phyloP scores from a whole-genome alignment of 2,113 vertebrate species.

The Thomomys bottae region DNA sequence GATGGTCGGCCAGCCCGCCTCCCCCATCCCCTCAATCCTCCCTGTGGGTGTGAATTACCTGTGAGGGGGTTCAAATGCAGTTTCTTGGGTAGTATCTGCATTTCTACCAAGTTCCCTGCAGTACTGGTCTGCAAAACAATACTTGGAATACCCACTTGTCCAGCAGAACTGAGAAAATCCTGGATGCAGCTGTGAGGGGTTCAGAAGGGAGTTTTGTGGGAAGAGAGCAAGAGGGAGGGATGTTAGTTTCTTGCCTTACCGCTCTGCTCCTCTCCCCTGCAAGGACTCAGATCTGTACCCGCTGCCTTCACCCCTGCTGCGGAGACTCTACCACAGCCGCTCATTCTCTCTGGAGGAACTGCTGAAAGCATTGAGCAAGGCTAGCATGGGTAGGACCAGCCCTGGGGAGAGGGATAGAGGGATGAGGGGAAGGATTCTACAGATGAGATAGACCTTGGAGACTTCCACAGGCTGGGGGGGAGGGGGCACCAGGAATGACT shows the following conservation, averaged over 20 bases:
- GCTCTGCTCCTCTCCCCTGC: conserved; percentile 61
- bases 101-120: not conserved
- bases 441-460: not conserved
- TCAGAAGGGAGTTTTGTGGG: not conserved
- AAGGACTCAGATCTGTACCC: conserved; percentile 81
- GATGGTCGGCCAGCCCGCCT: not conserved
- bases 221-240: not conserved
- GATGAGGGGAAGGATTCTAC: not conserved
- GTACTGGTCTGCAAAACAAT: not conserved
- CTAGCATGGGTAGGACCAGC: conserved; percentile 86
- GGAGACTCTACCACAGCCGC: conserved; percentile 83
- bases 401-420: not conserved
- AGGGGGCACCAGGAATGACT: not conserved
- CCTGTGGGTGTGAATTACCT: too few species aligned
- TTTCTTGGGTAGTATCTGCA: not conserved
- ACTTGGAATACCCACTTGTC: not conserved
- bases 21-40: not conserved
- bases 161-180: not conserved
- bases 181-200: not conserved
- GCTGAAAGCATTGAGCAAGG: conserved; percentile 90
- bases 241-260: not conserved
- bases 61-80: not conserved
- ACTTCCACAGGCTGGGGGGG: not conserved
- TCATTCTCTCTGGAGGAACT: conserved; percentile 91
- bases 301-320: conserved; percentile 85